Evolutionary conservation across 2,888 invertebrate genomes (phyloP), one percentile per base, ranked within the genome.

Genomic region (Helobdella robusta): DNA sequence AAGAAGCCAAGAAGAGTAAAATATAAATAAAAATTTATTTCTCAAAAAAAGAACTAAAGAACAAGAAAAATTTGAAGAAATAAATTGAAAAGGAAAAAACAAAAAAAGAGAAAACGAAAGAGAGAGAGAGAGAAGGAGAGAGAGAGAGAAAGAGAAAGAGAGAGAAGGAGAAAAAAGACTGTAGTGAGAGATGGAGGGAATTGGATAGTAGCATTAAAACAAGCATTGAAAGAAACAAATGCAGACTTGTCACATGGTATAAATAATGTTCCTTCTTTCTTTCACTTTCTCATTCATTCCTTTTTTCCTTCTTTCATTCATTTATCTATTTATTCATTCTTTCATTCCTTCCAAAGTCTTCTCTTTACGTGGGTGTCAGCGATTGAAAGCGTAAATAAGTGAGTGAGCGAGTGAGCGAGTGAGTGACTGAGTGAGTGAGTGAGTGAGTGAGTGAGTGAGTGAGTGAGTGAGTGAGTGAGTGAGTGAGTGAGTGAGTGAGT

Each of bases 361-460:
- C 30, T 54, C 54, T 28, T 54, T 3, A 35, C n/a, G 34, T n/a
- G 59, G 3, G 28, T 32, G 20, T 59, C 32, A 59, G 59, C 34
- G 59, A 59, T 30, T 59, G 59, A 59, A 34, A 32, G 59, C 30
- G 59, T 59, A 18, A 32, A 18, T 59, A 34, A 28, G 59, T 59
- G 59, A 59, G 59, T 59, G 59, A 59, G 59, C 34, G 59, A 59
- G 59, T 59, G 59, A 59, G 59, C 34, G 59, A 59, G 59, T 59
- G 59, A 59, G 59, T 59, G 59, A 59, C 32, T 59, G 59, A 59
- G 59, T 59, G 59, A 59, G 59, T 59, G 59, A 59, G 59, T 59
- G 59, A 59, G 59, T 59, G 58, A 58, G 58, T 58, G 58, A 58
- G 58, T 58, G 58, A 58, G 58, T 58, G 58, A 58, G 58, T 58